Conservation (phyloP, 2,113 vertebrate genomes). For the Taurulus bubalis region DNA sequence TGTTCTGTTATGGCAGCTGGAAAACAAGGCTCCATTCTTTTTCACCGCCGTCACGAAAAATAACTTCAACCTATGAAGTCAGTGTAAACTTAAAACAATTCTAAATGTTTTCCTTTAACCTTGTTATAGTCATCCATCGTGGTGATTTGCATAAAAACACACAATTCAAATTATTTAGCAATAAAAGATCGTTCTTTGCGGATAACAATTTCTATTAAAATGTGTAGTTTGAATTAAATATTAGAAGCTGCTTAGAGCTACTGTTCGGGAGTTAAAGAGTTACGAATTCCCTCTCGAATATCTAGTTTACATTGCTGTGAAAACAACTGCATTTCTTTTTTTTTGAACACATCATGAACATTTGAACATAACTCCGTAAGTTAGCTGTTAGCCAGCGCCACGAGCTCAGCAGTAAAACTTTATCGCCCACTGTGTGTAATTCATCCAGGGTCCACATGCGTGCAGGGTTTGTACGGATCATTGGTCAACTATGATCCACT, state of each 20-base stretch:
- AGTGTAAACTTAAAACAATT: no score
- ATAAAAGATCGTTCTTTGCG: no score
- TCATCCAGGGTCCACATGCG: background rate
- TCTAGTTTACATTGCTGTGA: background rate
- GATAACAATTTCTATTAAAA: no score
- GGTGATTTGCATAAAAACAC: background rate
- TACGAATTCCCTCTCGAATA: background rate
- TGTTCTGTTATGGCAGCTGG: background rate
- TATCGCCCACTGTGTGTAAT: background rate
- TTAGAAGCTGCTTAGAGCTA: background rate
- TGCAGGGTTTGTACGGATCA: no score
- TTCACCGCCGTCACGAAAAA: no score
- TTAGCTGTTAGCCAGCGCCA: background rate
- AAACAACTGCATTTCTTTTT: background rate
- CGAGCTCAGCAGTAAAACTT: background rate
- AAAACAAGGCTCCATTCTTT: background rate
- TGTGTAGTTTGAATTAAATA: background rate
- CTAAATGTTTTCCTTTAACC: no score
- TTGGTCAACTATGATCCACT: background rate
- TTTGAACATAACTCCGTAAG: background rate
- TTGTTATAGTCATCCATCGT: background rate
- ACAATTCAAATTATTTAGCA: background rate
- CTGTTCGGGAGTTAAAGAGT: background rate
- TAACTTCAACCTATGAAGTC: no score
- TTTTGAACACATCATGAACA: no score